Base-by-base conservation (phyloP, 2,888 invertebrate species). In the Diploptera punctata region DNA sequence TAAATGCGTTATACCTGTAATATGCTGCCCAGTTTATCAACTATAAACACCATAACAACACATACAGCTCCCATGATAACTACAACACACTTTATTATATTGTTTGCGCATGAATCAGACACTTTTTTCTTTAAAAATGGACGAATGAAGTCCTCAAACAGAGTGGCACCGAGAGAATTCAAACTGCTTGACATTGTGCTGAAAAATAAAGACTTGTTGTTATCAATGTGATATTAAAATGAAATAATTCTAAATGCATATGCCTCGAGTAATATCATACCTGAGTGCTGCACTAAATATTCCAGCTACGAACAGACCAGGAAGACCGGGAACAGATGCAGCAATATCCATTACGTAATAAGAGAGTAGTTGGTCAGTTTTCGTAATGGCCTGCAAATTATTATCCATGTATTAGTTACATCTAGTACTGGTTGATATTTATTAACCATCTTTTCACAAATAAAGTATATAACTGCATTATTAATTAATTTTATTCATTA, bases 231-330 rank as follows among this genome's bases (percentile, higher is more conserved):
- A n/a, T n/a, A n/a, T n/a, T n/a, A n/a, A n/a, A n/a, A n/a, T n/a
- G n/a, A n/a, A n/a, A n/a, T n/a, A n/a, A n/a, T n/a, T n/a, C n/a
- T n/a, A n/a, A n/a, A n/a, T n/a, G n/a, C n/a, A n/a, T n/a, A n/a
- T n/a, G n/a, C n/a, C n/a, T n/a, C n/a, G n/a, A n/a, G n/a, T n/a
- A n/a, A 67, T 33, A 5, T 10, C 29, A 74, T 79, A 87, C 87
- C 87, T 89, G 31, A 93, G 85, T 0, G 91, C 91, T 0, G 93
- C 91, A 78, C 91, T 90, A 77, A 93, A 91, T 54, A 92, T 86
- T 29, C 92, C 89, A 26, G 93, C 91, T 3, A 92, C 87, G 77
- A 93, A 93, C 54, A 93, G 84, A 2, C 93, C 93, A 38, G 91
- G 89, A 65, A 93, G 84, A 0, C 93, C 93, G 18, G 90, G 90